Conservation (phyloP, 1,140 invertebrate genomes). For the Drosophila tropicalis region DNA sequence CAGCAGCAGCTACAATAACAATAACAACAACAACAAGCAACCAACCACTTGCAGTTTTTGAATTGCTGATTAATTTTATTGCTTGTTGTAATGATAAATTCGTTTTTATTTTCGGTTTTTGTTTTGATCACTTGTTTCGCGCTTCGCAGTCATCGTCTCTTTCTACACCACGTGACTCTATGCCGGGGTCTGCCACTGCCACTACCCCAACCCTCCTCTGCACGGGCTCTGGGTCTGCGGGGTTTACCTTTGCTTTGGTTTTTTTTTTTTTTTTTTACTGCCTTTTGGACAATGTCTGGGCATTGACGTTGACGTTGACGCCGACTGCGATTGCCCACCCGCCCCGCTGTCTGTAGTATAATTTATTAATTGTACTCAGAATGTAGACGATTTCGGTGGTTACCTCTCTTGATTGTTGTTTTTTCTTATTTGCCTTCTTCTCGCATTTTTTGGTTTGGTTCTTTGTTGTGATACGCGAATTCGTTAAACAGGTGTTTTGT, state of each 20-base stretch:
- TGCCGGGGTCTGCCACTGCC: slow-evolving; percentile 3
- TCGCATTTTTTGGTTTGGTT: slow-evolving; percentile 27
- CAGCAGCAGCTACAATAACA: slow-evolving; percentile 23
- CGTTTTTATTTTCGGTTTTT: slow-evolving; percentile 80
- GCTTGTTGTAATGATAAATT: slow-evolving; percentile 82
- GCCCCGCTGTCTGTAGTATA: slow-evolving; percentile 71
- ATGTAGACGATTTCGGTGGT: slow-evolving; percentile 43
- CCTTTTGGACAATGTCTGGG: slow-evolving; percentile 60
- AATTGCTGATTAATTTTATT: slow-evolving; percentile 82
- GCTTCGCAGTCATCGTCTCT: slow-evolving; percentile 29
- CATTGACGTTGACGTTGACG: slow-evolving; percentile 29
- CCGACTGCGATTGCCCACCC: slow-evolving; percentile 30
- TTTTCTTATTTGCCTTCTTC: neutral
- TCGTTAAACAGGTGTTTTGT: slow-evolving; percentile 59
- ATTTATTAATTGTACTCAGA: slow-evolving; percentile 80
- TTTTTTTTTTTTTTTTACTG: slow-evolving; percentile 22
- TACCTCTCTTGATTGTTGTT: neutral
- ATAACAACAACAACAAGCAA: slow-evolving; percentile 39
- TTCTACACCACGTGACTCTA: slow-evolving; percentile 41
- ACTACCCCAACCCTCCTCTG: slow-evolving; percentile 11
- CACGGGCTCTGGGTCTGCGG: slow-evolving; percentile 41
- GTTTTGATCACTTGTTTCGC: slow-evolving; percentile 78
- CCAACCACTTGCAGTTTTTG: slow-evolving; percentile 79
- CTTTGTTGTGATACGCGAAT: slow-evolving; percentile 75
- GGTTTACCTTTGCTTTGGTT: slow-evolving; percentile 52